Base-by-base conservation (phyloP, 2,797 vertebrate species). In the Anniella stebbinsi region DNA sequence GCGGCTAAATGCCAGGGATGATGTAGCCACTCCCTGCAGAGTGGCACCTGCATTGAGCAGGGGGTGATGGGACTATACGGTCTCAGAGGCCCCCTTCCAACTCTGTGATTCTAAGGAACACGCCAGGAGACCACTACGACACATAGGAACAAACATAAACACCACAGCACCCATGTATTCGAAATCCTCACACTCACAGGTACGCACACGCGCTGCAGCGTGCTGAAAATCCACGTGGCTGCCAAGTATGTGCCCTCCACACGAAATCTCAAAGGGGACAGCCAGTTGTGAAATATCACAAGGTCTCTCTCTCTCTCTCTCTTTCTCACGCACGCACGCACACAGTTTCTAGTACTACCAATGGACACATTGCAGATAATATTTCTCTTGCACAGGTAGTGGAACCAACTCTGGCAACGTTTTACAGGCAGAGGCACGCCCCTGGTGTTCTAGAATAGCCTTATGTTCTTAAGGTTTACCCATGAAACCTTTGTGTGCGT, bases 401-500 rank as follows among this genome's bases (percentile, higher is more conserved):
- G 8, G 10, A 21, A n/a, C 23, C 2, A 38, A 12, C 33, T 18
- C 38, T 4, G 36, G 9, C 67, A 33, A 57, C n/a, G 0, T 41
- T 12, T 51, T 28, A 30, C 15, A 17, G 2, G 1, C 51, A 21
- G 30, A 28, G 12, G 80, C 9, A 41, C 80, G 38, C 9, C 2
- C 41, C 80, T 41, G 36, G 60, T 11, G 11, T 41, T 30, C 36
- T 60, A 66, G 36, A 38, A 23, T 3, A 33, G 38, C 33, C 6
- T 76, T n/a, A 9, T 0, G 5, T 38, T 4, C 25, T 78, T 51
- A 6, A 25, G 30, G 18, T 5, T 17, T 28, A n/a, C 1, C 12
- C 2, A 0, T 13, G 15, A n/a, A 3, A 48, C 0, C 1, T 12
- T 8, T 45, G 41, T 28, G 3, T 6, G 13, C 4, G 36, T 36